Conservation (phyloP, 2,113 vertebrate genomes). For the Callithrix jacchus region DNA sequence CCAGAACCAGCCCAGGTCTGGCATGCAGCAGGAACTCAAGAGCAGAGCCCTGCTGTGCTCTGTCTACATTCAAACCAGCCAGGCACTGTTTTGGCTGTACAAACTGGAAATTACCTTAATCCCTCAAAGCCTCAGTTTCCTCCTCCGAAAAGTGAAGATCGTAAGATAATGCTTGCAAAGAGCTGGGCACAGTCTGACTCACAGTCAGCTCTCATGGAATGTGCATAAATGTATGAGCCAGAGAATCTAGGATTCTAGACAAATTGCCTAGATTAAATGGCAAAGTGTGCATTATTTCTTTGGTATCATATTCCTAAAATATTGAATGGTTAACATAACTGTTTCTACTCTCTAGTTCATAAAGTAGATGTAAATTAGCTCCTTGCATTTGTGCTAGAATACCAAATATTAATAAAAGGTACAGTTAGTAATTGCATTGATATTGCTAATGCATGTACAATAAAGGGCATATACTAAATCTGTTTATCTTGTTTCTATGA, state of each 20-base stretch:
- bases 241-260: neutral
- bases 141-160: neutral
- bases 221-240: neutral
- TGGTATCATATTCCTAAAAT: neutral
- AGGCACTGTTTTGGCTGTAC: neutral
- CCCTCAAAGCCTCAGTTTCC: neutral
- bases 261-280: neutral
- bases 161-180: neutral
- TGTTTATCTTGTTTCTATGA: neutral
- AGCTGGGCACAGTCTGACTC: neutral
- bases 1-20: neutral
- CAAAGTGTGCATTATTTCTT: neutral
- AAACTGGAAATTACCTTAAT: neutral
- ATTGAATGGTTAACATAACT: neutral
- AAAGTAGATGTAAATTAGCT: slow-evolving; percentile 34
- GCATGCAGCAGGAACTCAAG: neutral
- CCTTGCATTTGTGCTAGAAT: slow-evolving; percentile 48
- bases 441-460: neutral
- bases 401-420: neutral
- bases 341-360: neutral
- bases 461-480: neutral
- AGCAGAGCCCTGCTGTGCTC: no score
- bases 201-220: neutral
- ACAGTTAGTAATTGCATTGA: neutral
- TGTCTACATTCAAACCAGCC: neutral